These are phyloP conservation scores for Andrena dorsata DNA, from an alignment of 2,888 invertebrate genomes.

Conservation along the genomic window DNA sequence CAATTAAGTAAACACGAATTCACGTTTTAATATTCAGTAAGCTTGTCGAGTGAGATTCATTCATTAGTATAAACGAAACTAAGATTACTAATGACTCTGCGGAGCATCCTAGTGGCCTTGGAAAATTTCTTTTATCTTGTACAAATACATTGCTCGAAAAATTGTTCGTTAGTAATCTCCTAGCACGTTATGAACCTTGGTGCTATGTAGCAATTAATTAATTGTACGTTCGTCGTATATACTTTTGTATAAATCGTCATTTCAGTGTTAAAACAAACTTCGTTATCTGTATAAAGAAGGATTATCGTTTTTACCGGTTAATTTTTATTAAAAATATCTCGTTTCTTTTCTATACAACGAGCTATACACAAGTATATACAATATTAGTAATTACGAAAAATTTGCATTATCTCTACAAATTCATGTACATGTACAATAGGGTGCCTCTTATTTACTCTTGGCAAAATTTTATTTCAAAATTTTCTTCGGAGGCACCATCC, in stretches of 20 bases:
- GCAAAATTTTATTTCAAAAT: no score
- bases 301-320: not conserved
- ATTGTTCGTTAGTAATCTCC: slow-evolving; percentile 30
- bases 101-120: slow-evolving; percentile 77
- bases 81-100: slow-evolving; percentile 53
- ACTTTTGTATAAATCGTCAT: slow-evolving; percentile 14
- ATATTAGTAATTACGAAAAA: slow-evolving; percentile 23
- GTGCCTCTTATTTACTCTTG: no score
- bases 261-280: slow-evolving; percentile 3
- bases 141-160: slow-evolving; percentile 46
- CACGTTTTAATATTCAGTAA: slow-evolving; percentile 35
- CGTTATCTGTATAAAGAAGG: not conserved
- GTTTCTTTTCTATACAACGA: slow-evolving; percentile 8
- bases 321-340: slow-evolving; percentile 3
- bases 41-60: slow-evolving; percentile 47
- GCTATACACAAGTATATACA: slow-evolving; percentile 28
- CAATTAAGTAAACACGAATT: slow-evolving; percentile 33
- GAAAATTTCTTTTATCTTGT: slow-evolving; percentile 68
- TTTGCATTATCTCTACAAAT: slow-evolving; percentile 35
- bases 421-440: slow-evolving; percentile 16
- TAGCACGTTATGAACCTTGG: slow-evolving; percentile 37
- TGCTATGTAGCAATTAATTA: slow-evolving; percentile 52
- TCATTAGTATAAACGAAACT: slow-evolving; percentile 42
- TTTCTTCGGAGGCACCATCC: no score
- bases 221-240: slow-evolving; percentile 30